Evolutionary conservation across 2,888 invertebrate genomes (phyloP).

Genomic region (Agrochola circellaris): DNA sequence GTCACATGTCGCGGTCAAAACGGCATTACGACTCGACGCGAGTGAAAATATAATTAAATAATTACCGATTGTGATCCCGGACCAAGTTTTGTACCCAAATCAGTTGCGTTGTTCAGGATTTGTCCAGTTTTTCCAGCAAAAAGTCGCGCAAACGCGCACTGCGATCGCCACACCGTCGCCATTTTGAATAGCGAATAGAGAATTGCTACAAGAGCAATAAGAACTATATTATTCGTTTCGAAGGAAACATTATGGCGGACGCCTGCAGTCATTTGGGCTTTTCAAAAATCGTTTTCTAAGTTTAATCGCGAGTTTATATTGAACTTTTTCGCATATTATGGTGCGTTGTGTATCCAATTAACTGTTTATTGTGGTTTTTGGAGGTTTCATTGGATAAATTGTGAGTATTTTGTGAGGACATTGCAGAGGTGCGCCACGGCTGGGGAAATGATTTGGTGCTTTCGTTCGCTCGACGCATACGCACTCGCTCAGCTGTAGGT

Average conservation of each 20-base stretch:
- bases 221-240: conserved; percentile 91
- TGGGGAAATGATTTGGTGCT: conserved; percentile 91
- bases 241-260: conserved; percentile 91
- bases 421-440: conserved; percentile 90
- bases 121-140: conserved; percentile 86
- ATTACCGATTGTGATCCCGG: conserved; percentile 89
- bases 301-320: conserved; percentile 90
- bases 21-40: conserved; percentile 83
- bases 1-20: conserved; percentile 90
- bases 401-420: conserved; percentile 90
- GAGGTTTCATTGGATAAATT: conserved; percentile 86
- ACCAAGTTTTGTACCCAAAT: conserved; percentile 84
- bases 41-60: conserved; percentile 86
- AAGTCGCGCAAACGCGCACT: conserved; percentile 89
- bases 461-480: conserved; percentile 90
- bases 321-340: conserved; percentile 91
- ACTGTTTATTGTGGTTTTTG: conserved; percentile 90
- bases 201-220: conserved; percentile 91
- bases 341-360: conserved; percentile 88
- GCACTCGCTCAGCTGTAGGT: conserved; percentile 90
- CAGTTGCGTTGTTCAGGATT: conserved; percentile 88
- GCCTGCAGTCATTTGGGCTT: conserved; percentile 91
- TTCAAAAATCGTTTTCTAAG: conserved; percentile 91
- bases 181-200: conserved; percentile 92
- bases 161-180: conserved; percentile 90